Conservation (phyloP, 2,888 invertebrate genomes). For the Apotomis turbidana region DNA sequence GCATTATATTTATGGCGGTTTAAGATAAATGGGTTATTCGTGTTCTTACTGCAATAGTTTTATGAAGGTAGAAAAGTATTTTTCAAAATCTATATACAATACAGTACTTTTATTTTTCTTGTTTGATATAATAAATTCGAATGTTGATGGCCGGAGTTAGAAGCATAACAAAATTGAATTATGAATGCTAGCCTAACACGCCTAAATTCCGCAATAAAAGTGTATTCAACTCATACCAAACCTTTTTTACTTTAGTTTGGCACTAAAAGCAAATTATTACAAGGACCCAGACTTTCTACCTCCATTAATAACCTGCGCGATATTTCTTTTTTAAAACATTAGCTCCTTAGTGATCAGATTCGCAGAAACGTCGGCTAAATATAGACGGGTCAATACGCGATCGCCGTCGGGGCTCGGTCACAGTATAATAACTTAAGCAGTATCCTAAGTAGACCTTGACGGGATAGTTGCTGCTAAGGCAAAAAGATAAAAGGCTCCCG, state of each 20-base stretch:
- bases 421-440: background rate
- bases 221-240: background rate
- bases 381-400: slow-evolving; percentile 76
- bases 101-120: too few relatives aligned
- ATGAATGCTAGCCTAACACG: too few relatives aligned
- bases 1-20: background rate
- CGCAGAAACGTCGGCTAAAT: slow-evolving; percentile 59
- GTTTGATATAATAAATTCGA: too few relatives aligned
- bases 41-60: background rate
- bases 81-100: too few relatives aligned
- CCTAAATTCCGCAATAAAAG: too few relatives aligned
- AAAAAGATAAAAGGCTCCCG: too few relatives aligned
- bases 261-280: slow-evolving; percentile 6
- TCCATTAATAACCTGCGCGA: background rate
- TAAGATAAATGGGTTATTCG: slow-evolving; percentile 3
- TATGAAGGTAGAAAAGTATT: too few relatives aligned
- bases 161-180: too few relatives aligned
- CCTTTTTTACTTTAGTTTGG: background rate
- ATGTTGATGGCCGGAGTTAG: too few relatives aligned
- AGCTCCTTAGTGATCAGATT: slow-evolving; percentile 45
- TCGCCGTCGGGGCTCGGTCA: slow-evolving; percentile 55
- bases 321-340: slow-evolving; percentile 16
- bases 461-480: too few relatives aligned
- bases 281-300: slow-evolving; percentile 1
- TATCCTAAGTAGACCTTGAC: too few relatives aligned